Evolutionary conservation across 2,113 vertebrate genomes (phyloP), one percentile per base, ranked within the genome.

Genomic region (Aphyosemion australe): DNA sequence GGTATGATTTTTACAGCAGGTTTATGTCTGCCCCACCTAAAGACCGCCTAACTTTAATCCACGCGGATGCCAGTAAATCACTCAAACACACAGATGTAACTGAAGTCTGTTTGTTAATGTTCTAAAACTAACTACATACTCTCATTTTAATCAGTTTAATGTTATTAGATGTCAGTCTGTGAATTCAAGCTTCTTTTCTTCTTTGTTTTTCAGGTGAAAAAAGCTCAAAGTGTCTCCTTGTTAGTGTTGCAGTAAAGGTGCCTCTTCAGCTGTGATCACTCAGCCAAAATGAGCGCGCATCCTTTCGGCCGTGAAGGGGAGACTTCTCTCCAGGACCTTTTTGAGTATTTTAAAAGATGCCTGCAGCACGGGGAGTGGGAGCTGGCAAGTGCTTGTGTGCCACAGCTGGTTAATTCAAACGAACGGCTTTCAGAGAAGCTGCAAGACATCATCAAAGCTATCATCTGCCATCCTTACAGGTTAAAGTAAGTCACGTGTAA

Each of bases 371-470:
- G 93, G 8, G 93, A 95, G 77, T 99, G 96, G 97, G 95, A 95
- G 87, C 87, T 98, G 48, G 96, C 95, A 0, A 93, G 88, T 43
- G 95, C 97, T 19, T 99, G 96, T 16, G 88, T 97, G 13, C 93
- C 90, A 16, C 96, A 96, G 78, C 91, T 99, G 72, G 85, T 92
- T 16, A 79, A 77, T 34, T 86, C 92, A 0, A 46, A 72, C 0
- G 92, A 87, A 9, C 90, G 80, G 15, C 88, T 90, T 15, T 80
- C 91, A 0, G 80, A 80, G 55, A 84, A 81, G 4, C 92, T 96
- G 45, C 88, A 82, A 73, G 89, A 92, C 4, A 91, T 97, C 52
- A 90, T 99, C 55, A 85, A 79, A 75, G 94, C 95, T 9, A 88
- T 97, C 18, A 83, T 97, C 14, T 80, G 83, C 42, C 94, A 93